Conservation (phyloP, 2,113 vertebrate genomes). For the Pardalotus punctatus region DNA sequence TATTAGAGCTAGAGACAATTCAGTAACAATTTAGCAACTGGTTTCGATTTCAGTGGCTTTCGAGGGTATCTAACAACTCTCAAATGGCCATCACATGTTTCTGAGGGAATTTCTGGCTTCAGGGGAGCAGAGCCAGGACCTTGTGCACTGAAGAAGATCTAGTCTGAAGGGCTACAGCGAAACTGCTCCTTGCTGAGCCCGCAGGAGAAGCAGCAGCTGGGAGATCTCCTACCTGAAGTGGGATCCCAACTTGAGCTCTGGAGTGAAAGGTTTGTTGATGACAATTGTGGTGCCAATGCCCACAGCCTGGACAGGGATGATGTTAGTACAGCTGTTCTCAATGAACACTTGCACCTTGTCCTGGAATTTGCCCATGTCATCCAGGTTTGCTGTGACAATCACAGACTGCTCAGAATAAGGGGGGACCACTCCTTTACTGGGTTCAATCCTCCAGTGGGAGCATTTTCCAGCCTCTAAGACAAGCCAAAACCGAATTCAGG, state of each 20-base stretch:
- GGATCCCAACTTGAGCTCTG: conserved; percentile 76
- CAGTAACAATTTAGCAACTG: neutral
- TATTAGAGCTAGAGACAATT: neutral
- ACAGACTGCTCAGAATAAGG: conserved; percentile 68
- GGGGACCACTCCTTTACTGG: conserved; percentile 75
- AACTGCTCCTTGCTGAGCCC: neutral
- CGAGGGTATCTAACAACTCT: neutral
- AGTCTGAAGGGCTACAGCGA: neutral
- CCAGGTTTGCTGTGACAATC: conserved; percentile 76
- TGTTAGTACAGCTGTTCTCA: conserved; percentile 65
- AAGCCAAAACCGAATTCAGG: neutral
- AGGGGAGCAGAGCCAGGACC: neutral
- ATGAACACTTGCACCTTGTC: conserved; percentile 76
- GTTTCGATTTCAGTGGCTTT: neutral
- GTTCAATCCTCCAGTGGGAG: conserved; percentile 79
- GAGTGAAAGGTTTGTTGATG: conserved; percentile 76
- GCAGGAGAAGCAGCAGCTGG: fast-evolving
- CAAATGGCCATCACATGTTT: neutral
- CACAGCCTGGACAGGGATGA: conserved; percentile 70
- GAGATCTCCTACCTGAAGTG: conserved; percentile 75
- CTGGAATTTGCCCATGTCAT: conserved; percentile 75
- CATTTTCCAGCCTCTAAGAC: conserved; percentile 62
- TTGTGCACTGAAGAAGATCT: neutral
- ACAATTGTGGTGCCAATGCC: conserved; percentile 83
- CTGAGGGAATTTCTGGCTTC: neutral